A percentile compares a stretch with the other conserved stretches of the same genome.
These are phyloP conservation scores for Perognathus longimembris DNA, from an alignment of 2,113 vertebrate species.

Conservation along the genomic window DNA sequence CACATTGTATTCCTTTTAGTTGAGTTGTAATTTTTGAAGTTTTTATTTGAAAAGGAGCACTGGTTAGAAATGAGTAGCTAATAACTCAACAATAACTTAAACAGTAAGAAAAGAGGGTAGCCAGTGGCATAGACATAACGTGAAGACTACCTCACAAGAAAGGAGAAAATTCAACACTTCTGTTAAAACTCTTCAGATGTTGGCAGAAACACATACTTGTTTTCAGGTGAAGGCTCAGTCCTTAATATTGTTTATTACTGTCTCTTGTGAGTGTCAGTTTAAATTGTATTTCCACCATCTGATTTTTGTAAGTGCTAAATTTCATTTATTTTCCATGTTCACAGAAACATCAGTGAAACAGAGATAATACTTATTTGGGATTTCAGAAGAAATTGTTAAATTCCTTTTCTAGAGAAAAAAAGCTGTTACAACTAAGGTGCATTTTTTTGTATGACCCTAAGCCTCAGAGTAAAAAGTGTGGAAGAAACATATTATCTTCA, in stretches of 20 bases:
- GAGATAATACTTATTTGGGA: slow-evolving; percentile 41
- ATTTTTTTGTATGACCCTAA: neutral
- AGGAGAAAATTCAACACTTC: neutral
- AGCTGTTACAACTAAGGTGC: neutral
- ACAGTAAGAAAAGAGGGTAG: neutral
- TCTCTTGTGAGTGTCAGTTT: slow-evolving; percentile 4
- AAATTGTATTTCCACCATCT: slow-evolving; percentile 4
- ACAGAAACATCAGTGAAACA: slow-evolving; percentile 14
- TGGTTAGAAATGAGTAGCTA: neutral
- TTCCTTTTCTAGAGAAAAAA: slow-evolving; percentile 10
- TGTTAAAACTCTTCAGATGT: neutral
- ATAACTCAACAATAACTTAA: neutral
- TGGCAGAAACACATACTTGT: neutral
- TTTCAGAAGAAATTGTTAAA: slow-evolving; percentile 52
- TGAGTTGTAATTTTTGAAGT: neutral
- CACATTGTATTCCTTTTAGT: neutral
- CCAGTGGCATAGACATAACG: neutral
- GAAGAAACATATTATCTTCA: neutral
- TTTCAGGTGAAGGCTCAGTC: slow-evolving; percentile 56
- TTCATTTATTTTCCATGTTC: slow-evolving; percentile 40
- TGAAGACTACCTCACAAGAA: slow-evolving; percentile 12
- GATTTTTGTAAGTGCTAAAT: slow-evolving; percentile 28
- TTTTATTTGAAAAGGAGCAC: slow-evolving; percentile 39
- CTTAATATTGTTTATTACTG: slow-evolving; percentile 37
- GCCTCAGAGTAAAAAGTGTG: neutral